These are phyloP conservation scores for Podarcis cretensis DNA, from an alignment of 2,113 vertebrate genomes.

Conservation along the genomic window DNA sequence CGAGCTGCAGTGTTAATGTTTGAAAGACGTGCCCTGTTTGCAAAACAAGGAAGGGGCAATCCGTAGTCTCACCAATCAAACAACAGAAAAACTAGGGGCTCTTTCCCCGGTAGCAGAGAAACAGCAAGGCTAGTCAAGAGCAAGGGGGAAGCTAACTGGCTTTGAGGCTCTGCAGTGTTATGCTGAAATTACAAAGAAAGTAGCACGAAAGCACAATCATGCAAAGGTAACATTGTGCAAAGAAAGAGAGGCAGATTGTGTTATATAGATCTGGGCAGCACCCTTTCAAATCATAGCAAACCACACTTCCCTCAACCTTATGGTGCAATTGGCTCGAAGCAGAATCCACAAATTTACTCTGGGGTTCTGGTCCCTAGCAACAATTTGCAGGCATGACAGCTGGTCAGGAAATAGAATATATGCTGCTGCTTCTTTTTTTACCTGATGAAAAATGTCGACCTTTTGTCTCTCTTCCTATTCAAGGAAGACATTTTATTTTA, in stretches of 20 bases:
- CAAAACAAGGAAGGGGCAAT: slow-evolving; percentile 3
- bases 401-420: not conserved
- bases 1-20: not conserved
- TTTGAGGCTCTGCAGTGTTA: slow-evolving; percentile 20
- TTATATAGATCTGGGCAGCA: slow-evolving; percentile 22
- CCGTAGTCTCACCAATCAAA: not conserved
- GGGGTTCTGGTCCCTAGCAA: not conserved
- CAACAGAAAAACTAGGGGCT: not conserved
- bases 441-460: not conserved
- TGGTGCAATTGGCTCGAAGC: not conserved
- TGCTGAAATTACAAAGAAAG: slow-evolving; percentile 21
- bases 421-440: not conserved
- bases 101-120: slow-evolving; percentile 13
- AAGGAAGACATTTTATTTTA: slow-evolving; percentile 1
- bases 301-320: not conserved
- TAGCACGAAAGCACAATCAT: slow-evolving; percentile 23
- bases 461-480: slow-evolving; percentile 9
- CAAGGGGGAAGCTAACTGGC: slow-evolving; percentile 27
- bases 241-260: not conserved
- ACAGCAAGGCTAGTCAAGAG: not conserved
- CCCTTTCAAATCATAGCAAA: not conserved
- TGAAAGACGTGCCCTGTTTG: slow-evolving; percentile 32
- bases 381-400: slow-evolving; percentile 3
- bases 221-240: not conserved
- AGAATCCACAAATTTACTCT: not conserved